Percentiles rank a stretch among this genome's conserved stretches.
Conservation (phyloP, 2,113 vertebrate genomes). For the Gymnarchus niloticus region DNA sequence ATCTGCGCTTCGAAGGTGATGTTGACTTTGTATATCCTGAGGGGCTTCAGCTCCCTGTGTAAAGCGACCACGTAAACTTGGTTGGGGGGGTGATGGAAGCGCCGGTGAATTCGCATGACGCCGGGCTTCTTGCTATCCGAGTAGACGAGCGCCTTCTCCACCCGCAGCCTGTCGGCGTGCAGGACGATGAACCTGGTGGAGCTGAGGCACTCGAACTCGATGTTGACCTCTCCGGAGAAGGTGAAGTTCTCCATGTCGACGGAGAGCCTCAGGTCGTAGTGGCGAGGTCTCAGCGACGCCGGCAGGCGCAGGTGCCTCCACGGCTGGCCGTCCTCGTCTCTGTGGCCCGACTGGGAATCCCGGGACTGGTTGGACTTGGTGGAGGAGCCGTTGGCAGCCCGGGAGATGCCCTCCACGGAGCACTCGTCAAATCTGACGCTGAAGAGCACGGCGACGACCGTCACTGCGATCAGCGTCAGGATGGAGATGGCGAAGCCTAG, state of each 20-base stretch:
- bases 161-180: constrained; percentile 76
- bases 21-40: constrained; percentile 79
- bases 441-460: constrained; percentile 80
- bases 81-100: constrained; percentile 75
- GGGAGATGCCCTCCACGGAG: constrained; percentile 44
- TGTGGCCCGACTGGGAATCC: constrained; percentile 51
- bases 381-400: constrained; percentile 36
- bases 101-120: constrained; percentile 71
- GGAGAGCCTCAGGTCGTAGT: constrained; percentile 83
- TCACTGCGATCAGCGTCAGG: constrained; percentile 80
- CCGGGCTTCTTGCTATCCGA: constrained; percentile 75
- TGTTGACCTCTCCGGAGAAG: constrained; percentile 85
- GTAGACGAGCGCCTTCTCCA: constrained; percentile 74
- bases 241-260: constrained; percentile 95
- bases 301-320: constrained; percentile 79
- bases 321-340: constrained; percentile 60
- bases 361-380: constrained; percentile 47
- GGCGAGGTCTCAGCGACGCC: constrained; percentile 72
- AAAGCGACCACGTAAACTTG: constrained; percentile 86
- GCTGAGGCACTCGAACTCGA: constrained; percentile 81
- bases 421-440: constrained; percentile 84
- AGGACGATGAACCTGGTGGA: constrained; percentile 86
- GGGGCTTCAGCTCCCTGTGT: constrained; percentile 79
- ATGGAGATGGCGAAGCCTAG: constrained; percentile 85
- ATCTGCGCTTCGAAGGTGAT: constrained; percentile 83